phyloP scores from a whole-genome alignment of 2,113 vertebrate species.

The Cisticola juncidis region DNA sequence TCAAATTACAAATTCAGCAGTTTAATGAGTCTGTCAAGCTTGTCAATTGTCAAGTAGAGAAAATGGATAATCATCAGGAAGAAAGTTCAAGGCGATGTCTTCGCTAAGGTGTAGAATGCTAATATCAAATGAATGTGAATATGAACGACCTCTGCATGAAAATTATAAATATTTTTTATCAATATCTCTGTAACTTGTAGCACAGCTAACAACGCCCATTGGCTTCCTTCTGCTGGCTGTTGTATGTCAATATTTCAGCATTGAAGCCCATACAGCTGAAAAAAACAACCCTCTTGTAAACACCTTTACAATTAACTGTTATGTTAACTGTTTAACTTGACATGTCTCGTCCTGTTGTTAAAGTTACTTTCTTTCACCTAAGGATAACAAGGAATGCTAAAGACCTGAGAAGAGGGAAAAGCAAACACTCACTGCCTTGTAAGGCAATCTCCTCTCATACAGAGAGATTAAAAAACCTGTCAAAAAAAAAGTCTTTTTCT shows the following conservation, averaged over 20 bases:
- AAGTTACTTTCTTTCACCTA: not conserved
- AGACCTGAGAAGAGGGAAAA: not conserved
- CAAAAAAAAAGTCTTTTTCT: not conserved
- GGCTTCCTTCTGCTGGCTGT: not conserved
- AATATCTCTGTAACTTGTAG: not conserved
- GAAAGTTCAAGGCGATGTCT: conserved; percentile 70
- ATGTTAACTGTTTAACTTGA: conserved; percentile 9
- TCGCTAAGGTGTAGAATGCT: conserved; percentile 52
- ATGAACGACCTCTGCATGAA: not conserved
- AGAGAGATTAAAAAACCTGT: not conserved
- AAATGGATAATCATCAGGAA: conserved; percentile 50
- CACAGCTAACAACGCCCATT: not conserved
- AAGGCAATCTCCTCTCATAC: not conserved
- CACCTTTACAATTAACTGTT: conserved; percentile 24
- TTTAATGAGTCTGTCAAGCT: conserved; percentile 68
- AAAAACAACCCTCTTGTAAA: not conserved
- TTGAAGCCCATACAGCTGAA: not conserved
- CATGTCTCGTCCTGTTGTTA: not conserved
- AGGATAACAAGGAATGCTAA: not conserved
- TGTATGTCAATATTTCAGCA: conserved; percentile 19
- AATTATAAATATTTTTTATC: not conserved
- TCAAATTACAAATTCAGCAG: conserved; percentile 58
- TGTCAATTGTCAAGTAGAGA: conserved; percentile 68
- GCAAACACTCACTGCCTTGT: not conserved
- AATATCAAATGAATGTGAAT: conserved; percentile 48